A percentile compares a stretch with the other conserved stretches of the same genome.
These are phyloP conservation scores for Ormyrus thymus DNA, from an alignment of 2,888 invertebrate genomes.

Conservation along the genomic window DNA sequence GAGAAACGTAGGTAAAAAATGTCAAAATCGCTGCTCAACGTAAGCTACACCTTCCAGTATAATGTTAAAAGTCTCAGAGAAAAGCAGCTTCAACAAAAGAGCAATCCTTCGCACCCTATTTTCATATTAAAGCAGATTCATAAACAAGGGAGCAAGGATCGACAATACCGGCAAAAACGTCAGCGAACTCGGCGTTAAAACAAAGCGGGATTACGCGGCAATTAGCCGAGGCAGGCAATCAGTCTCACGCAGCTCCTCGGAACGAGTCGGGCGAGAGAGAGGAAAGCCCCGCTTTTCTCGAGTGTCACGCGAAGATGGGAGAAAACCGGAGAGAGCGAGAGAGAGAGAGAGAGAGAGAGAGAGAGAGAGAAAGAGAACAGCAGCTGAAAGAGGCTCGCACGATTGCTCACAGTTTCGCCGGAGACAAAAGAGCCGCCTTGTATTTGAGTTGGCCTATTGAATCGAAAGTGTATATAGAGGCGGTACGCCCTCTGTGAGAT, in stretches of 20 bases:
- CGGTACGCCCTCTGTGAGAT: no score
- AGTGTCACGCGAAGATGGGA: conserved; percentile 5
- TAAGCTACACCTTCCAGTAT: no score
- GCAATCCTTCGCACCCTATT: no score
- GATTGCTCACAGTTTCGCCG: not conserved
- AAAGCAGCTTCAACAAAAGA: no score
- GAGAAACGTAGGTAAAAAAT: no score
- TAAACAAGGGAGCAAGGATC: not conserved
- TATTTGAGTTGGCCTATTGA: no score
- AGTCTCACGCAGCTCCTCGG: not conserved
- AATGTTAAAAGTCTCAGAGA: no score
- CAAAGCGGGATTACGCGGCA: conserved; percentile 27
- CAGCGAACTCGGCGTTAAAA: not conserved
- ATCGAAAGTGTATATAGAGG: no score
- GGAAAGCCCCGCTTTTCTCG: not conserved
- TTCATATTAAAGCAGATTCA: no score
- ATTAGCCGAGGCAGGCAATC: conserved; percentile 10
- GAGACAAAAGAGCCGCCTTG: not conserved
- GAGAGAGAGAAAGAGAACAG: no score
- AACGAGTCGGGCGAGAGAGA: not conserved
- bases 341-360: no score
- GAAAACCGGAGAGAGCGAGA: conserved; percentile 10
- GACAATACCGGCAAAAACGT: not conserved
- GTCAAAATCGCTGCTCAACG: no score
- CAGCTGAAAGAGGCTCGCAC: conserved; percentile 2